These are phyloP conservation scores for Ichneumon xanthorius DNA, from an alignment of 2,888 invertebrate species.

Conservation along the genomic window DNA sequence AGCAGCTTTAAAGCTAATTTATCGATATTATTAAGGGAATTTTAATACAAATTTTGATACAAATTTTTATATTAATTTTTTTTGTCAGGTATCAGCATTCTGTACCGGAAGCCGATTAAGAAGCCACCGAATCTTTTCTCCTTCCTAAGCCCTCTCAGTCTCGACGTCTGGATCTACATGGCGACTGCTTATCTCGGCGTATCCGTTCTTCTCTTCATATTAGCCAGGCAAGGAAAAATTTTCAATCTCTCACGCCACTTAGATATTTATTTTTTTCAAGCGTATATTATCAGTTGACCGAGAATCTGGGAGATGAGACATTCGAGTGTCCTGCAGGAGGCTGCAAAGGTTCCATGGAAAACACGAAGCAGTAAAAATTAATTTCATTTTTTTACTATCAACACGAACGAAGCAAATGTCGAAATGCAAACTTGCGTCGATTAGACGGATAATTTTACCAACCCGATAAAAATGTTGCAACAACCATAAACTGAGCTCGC, in stretches of 20 bases:
- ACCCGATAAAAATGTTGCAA: no score
- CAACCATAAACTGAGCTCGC: neutral
- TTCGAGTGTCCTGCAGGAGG: neutral
- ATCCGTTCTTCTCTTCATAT: conserved; percentile 87
- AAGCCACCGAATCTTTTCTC: conserved; percentile 89
- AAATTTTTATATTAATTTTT: neutral
- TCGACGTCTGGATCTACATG: conserved; percentile 89
- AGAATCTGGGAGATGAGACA: neutral
- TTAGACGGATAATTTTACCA: neutral
- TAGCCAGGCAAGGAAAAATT: conserved; percentile 86
- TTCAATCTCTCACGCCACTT: neutral
- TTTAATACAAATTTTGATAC: neutral
- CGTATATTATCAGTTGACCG: neutral
- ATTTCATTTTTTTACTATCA: neutral
- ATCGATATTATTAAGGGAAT: neutral
- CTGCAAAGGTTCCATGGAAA: neutral
- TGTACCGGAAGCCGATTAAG: conserved; percentile 88
- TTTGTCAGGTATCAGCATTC: conserved; percentile 85
- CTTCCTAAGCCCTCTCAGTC: conserved; percentile 88
- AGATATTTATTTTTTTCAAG: neutral
- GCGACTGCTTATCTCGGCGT: conserved; percentile 89
- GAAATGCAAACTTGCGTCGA: neutral
- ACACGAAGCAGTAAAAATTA: neutral
- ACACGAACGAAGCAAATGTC: neutral
- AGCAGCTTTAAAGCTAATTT: neutral